phyloP scores from a whole-genome alignment of 2,113 vertebrate species.

The Rhegmatorhina hoffmannsi region DNA sequence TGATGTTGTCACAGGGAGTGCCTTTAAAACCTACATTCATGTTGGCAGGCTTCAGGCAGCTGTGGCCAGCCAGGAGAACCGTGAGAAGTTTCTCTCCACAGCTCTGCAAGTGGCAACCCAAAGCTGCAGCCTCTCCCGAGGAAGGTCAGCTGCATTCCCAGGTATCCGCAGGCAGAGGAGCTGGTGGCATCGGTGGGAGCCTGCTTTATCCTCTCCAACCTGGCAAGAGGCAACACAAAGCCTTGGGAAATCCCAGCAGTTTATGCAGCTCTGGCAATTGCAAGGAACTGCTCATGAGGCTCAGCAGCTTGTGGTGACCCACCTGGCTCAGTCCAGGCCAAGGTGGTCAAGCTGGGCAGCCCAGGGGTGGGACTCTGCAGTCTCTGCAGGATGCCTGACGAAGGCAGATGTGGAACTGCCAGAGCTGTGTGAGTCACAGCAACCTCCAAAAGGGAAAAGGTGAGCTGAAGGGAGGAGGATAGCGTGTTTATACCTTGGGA shows the following conservation, averaged over 20 bases:
- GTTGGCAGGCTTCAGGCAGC: not conserved
- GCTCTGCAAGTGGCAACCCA: not conserved
- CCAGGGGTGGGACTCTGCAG: not conserved
- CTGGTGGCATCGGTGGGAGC: not conserved
- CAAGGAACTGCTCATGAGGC: not conserved
- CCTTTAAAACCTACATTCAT: not conserved
- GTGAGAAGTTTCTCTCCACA: not conserved
- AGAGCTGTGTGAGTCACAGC: not conserved
- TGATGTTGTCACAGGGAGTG: constrained; percentile 1
- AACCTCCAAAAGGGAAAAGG: not conserved
- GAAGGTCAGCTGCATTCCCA: not conserved
- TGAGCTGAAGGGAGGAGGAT: not conserved
- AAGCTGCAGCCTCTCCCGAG: not conserved
- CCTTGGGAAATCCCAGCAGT: not conserved
- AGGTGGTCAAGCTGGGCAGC: not conserved
- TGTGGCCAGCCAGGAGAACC: not conserved
- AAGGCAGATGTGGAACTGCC: not conserved
- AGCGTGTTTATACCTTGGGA: not conserved
- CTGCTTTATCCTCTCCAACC: not conserved
- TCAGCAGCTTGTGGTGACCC: not conserved
- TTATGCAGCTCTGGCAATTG: not conserved
- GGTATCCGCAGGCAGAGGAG: not conserved
- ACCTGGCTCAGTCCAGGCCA: not conserved
- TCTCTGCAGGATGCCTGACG: accelerated
- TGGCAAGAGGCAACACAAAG: not conserved